A percentile compares a stretch with the other conserved stretches of the same genome.
phyloP scores from a whole-genome alignment of 1,140 invertebrate genomes.

The Onthophagus taurus region DNA sequence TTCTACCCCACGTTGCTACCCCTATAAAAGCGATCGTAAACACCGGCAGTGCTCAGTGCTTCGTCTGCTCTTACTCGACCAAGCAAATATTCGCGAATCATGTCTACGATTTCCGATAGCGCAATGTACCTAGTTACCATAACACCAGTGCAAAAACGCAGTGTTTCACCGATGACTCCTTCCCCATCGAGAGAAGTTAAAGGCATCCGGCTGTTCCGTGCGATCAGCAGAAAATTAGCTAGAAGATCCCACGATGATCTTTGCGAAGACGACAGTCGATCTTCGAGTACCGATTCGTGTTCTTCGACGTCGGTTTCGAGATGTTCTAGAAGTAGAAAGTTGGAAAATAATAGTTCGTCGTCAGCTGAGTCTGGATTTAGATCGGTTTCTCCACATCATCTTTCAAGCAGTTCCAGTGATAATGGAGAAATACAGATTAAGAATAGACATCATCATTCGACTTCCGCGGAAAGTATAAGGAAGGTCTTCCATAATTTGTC shows the following conservation, averaged over 20 bases:
- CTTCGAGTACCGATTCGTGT: slow-evolving; percentile 46
- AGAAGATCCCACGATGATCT: slow-evolving; percentile 42
- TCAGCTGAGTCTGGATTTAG: slow-evolving; percentile 24
- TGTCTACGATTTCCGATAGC: slow-evolving; percentile 22
- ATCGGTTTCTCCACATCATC: slow-evolving; percentile 35
- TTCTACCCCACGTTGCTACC: too few relatives aligned
- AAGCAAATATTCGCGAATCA: too few relatives aligned
- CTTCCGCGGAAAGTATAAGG: slow-evolving; percentile 49
- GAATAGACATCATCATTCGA: slow-evolving; percentile 50
- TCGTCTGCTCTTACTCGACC: too few relatives aligned
- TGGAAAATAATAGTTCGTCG: slow-evolving; percentile 14
- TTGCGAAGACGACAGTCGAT: slow-evolving; percentile 46
- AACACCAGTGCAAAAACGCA: slow-evolving; percentile 18
- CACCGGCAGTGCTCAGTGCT: too few relatives aligned
- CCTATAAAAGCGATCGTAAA: too few relatives aligned
- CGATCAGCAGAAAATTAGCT: slow-evolving; percentile 47
- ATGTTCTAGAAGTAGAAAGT: slow-evolving; percentile 31
- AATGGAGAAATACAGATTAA: slow-evolving; percentile 41
- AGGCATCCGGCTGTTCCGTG: slow-evolving; percentile 48
- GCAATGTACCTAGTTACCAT: slow-evolving; percentile 21
- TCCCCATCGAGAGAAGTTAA: slow-evolving; percentile 42
- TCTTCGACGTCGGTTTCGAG: slow-evolving; percentile 37
- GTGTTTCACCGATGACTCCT: slow-evolving; percentile 34
- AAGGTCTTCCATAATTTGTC: slow-evolving; percentile 58
- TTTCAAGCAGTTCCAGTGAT: slow-evolving; percentile 49